Percentiles rank a stretch among this genome's conserved stretches.
Conservation (phyloP, 2,113 vertebrate species). For the Scatophagus argus region DNA sequence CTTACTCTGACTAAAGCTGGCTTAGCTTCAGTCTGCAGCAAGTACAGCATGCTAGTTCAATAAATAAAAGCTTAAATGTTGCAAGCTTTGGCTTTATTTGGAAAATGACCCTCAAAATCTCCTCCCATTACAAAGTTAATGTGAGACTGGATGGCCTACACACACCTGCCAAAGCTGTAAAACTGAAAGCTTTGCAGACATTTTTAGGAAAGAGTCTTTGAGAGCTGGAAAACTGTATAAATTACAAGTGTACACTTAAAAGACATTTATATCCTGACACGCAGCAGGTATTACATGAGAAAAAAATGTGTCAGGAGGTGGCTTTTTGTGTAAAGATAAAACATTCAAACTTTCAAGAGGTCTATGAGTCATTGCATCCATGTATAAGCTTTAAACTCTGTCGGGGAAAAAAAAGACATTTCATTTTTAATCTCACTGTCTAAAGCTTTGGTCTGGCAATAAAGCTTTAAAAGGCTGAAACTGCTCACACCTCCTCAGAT, state of each 20-base stretch:
- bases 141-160: neutral
- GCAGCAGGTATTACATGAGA: constrained; percentile 1
- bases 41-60: constrained; percentile 20
- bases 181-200: neutral
- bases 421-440: constrained; percentile 31
- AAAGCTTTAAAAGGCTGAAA: constrained; percentile 30
- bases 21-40: constrained; percentile 28
- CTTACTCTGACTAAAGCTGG: constrained; percentile 50
- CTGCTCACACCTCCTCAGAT: constrained; percentile 19
- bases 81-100: constrained; percentile 19
- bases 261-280: constrained; percentile 27
- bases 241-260: constrained; percentile 9
- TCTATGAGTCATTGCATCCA: constrained; percentile 1
- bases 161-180: neutral
- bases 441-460: constrained; percentile 13
- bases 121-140: neutral
- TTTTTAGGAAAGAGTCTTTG: neutral
- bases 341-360: constrained; percentile 20
- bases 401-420: constrained; percentile 12
- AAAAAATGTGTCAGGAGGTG: constrained; percentile 5
- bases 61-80: constrained; percentile 29
- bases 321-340: constrained; percentile 33
- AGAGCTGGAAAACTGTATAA: constrained; percentile 11
- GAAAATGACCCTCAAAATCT: constrained; percentile 1
- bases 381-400: constrained; percentile 9